Evolutionary conservation across 2,888 invertebrate species (phyloP).

Genomic region (Drosophila peninsularis): DNA sequence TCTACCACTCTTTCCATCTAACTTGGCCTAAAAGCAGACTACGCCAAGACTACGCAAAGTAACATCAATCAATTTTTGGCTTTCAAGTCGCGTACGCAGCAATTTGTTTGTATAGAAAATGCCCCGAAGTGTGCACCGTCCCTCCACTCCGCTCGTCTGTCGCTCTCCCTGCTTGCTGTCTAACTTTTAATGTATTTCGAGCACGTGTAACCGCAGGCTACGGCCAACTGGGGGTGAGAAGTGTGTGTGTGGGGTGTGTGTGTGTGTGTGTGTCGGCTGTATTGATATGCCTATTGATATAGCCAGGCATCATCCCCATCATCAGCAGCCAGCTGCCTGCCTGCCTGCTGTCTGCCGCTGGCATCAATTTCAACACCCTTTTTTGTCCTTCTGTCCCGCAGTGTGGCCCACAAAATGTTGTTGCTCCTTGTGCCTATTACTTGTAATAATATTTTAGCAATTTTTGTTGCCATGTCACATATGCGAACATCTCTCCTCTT

Average conservation of each 20-base stretch:
- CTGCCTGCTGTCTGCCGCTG: slow-evolving; percentile 10
- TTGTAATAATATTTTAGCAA: slow-evolving; percentile 78
- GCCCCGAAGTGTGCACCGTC: slow-evolving; percentile 44
- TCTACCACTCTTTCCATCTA: slow-evolving; percentile 4
- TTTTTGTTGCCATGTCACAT: slow-evolving; percentile 76
- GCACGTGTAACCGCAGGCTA: slow-evolving; percentile 70
- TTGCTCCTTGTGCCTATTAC: slow-evolving; percentile 66
- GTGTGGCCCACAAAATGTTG: slow-evolving; percentile 37
- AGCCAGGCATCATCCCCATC: slow-evolving; percentile 43
- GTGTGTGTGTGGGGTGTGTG: slow-evolving; percentile 19
- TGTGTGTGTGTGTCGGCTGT: slow-evolving; percentile 33
- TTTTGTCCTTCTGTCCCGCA: slow-evolving; percentile 16
- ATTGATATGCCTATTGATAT: slow-evolving; percentile 78
- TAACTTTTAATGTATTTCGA: slow-evolving; percentile 77
- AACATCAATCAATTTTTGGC: slow-evolving; percentile 77
- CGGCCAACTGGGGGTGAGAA: neutral
- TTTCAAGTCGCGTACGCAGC: slow-evolving; percentile 79
- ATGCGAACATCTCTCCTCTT: slow-evolving; percentile 48
- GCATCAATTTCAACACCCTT: slow-evolving; percentile 75
- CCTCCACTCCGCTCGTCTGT: neutral
- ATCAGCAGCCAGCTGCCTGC: slow-evolving; percentile 20
- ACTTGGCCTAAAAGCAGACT: slow-evolving; percentile 60
- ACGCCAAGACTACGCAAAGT: slow-evolving; percentile 51
- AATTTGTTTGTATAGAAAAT: slow-evolving; percentile 79
- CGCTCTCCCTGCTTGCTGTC: slow-evolving; percentile 29